phyloP scores from a whole-genome alignment of 2,113 vertebrate species.

The Cyprinus carpio region DNA sequence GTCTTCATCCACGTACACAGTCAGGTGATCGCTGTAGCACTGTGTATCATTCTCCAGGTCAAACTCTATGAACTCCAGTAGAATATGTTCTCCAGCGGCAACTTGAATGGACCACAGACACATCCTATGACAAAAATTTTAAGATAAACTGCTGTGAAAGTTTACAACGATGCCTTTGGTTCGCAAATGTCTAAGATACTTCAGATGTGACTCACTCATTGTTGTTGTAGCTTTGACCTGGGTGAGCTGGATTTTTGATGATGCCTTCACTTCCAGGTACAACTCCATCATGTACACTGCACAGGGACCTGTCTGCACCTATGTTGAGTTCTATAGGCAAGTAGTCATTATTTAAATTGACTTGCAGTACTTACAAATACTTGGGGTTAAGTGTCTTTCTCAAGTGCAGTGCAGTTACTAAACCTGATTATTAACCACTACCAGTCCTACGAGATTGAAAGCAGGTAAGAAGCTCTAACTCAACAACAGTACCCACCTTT shows the following conservation, averaged over 20 bases:
- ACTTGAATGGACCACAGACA: conserved; percentile 77
- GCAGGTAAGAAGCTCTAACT: neutral
- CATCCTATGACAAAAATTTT: conserved; percentile 65
- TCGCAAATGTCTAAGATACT: neutral
- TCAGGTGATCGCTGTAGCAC: conserved; percentile 77
- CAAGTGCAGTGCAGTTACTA: neutral
- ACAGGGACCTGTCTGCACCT: conserved; percentile 58
- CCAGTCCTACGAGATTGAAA: neutral
- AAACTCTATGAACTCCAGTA: conserved; percentile 76
- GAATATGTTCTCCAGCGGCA: conserved; percentile 66
- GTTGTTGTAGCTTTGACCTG: conserved; percentile 68
- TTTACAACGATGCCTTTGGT: neutral
- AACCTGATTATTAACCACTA: neutral
- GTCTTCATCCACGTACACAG: conserved; percentile 67
- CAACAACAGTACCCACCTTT: conserved; percentile 50
- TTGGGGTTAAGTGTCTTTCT: neutral
- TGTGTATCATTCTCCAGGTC: conserved; percentile 73
- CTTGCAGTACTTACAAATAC: neutral
- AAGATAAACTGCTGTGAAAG: neutral
- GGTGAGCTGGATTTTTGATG: conserved; percentile 75
- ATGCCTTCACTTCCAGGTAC: conserved; percentile 67
- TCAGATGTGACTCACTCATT: conserved; percentile 74
- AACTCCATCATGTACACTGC: conserved; percentile 68
- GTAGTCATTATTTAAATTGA: neutral
- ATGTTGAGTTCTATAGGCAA: neutral